These are phyloP conservation scores for Leptinotarsa lineolata DNA, from an alignment of 1,140 invertebrate genomes.

Conservation along the genomic window DNA sequence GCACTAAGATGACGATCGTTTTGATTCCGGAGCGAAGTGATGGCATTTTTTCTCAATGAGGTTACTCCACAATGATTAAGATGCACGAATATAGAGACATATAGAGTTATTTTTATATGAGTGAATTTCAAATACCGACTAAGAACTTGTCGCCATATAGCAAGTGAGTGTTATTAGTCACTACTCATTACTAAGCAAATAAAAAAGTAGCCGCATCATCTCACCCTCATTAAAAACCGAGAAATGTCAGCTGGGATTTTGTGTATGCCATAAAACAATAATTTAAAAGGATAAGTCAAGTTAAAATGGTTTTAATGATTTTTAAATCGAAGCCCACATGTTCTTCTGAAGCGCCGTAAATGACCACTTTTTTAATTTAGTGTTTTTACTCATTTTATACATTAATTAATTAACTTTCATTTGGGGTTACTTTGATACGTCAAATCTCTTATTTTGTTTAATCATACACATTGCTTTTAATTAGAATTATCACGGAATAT, in stretches of 20 bases:
- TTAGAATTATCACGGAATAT: slow-evolving; percentile 33
- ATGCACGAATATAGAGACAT: too few species aligned
- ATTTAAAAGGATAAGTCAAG: slow-evolving; percentile 6
- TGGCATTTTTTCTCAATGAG: too few species aligned
- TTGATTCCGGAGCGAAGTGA: too few species aligned
- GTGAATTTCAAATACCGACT: too few species aligned
- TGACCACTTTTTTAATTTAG: slow-evolving; percentile 38
- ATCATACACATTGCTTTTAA: slow-evolving; percentile 42
- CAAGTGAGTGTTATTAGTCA: too few species aligned
- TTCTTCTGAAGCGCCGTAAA: slow-evolving; percentile 12
- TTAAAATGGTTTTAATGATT: slow-evolving; percentile 29
- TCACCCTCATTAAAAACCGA: not conserved
- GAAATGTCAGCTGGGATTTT: slow-evolving; percentile 9
- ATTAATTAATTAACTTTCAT: slow-evolving; percentile 42
- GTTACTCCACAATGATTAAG: too few species aligned
- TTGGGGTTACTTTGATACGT: slow-evolving; percentile 39
- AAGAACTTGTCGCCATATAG: too few species aligned
- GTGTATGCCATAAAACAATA: slow-evolving; percentile 3
- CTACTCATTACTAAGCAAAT: not conserved
- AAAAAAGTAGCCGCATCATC: not conserved
- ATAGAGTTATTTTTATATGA: too few species aligned
- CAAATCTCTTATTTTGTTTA: slow-evolving; percentile 43
- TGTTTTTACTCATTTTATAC: slow-evolving; percentile 39
- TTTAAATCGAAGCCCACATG: slow-evolving; percentile 40
- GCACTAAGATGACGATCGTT: too few species aligned